Evolutionary conservation across 2,113 vertebrate genomes (phyloP), one percentile per base, ranked within the genome.

Genomic region (Thalassarche chlororhynchos): DNA sequence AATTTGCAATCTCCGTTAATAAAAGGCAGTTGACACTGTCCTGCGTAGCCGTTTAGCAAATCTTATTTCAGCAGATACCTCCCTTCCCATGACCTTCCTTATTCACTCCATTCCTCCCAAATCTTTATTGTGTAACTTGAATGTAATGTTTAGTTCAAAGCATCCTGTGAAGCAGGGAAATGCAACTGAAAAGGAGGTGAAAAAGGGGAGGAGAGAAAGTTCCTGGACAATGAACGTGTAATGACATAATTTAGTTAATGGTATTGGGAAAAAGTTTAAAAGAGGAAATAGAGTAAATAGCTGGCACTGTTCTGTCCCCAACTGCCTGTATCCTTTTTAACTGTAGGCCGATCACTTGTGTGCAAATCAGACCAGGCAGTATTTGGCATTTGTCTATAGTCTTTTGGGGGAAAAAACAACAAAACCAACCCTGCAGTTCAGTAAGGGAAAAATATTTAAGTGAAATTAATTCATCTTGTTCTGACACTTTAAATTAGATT

Each of bases 131-230:
- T 96, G 65, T 87, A 82, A 95, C 95, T 87, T 84, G 51, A 74
- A 70, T 28, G n/a, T 77, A 84, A 81, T 95, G 85, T 97, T 95
- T 95, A 92, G 88, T 96, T 96, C 96, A 89, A 89, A 86, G 90
- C 84, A 97, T 97, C 95, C 96, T 97, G 88, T 89, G 55, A 76
- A 90, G 75, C 54, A 81, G 74, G 92, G 90, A 96, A 96, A 74
- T n/a, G 31, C 71, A 88, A 80, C 93, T 87, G 71, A 84, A 94
- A 95, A 76, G 80, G 64, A 89, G 80, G 57, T 81, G 93, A 60
- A 84, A 89, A 97, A 71, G 46, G 68, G 89, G 90, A 92, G 84
- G 89, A 78, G 65, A 84, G 76, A 92, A 97, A 90, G 86, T 97
- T 97, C 94, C 96, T 92, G 92, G 91, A 62, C 90, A 77, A 72